Evolutionary conservation across 2,888 invertebrate species (phyloP).

Genomic region (Nymphalis c-album): DNA sequence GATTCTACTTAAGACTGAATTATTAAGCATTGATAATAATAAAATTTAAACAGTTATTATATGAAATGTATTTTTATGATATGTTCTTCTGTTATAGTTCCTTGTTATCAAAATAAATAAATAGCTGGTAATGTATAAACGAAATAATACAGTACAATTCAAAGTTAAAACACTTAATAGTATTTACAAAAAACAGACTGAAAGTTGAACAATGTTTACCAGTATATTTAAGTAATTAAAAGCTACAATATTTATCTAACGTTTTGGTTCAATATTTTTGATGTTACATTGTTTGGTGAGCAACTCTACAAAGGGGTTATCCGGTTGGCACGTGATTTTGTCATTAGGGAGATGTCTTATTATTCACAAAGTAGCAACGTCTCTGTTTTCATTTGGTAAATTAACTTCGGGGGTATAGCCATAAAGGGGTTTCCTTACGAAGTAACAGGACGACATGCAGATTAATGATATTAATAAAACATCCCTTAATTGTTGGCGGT

Average conservation of each 20-base stretch:
- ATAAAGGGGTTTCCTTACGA: conserved; percentile 53
- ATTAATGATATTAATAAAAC: conserved; percentile 67
- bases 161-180: too few species aligned
- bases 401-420: conserved; percentile 62
- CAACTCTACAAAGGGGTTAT: conserved; percentile 44
- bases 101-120: too few species aligned
- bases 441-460: conserved; percentile 55
- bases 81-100: too few species aligned
- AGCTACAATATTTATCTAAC: conserved; percentile 22
- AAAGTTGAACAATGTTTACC: not conserved
- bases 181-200: too few species aligned
- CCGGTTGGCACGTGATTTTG: conserved; percentile 57
- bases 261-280: conserved; percentile 35
- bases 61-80: too few species aligned
- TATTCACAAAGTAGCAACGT: conserved; percentile 64
- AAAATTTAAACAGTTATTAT: too few species aligned
- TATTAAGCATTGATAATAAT: too few species aligned
- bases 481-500: conserved; percentile 38
- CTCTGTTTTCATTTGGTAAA: conserved; percentile 69
- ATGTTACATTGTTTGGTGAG: conserved; percentile 36
- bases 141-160: too few species aligned
- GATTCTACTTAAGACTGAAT: too few species aligned
- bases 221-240: conserved; percentile 15
- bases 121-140: too few species aligned
- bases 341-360: conserved; percentile 69